Conservation (phyloP, 2,888 invertebrate genomes). For the Plemyria rubiginata region DNA sequence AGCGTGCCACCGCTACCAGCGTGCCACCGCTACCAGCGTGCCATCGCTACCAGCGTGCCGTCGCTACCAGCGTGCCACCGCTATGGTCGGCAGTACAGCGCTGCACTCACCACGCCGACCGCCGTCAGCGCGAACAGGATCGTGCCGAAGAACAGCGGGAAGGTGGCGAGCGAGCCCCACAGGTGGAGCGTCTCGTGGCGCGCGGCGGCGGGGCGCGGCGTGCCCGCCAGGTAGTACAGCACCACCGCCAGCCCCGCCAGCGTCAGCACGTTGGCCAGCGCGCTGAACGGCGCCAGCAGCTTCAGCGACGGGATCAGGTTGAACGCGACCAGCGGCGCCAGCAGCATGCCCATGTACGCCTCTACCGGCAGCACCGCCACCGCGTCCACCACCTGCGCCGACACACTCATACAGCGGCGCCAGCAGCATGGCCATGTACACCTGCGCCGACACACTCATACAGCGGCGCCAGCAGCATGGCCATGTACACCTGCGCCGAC, state of each 20-base stretch:
- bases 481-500: too few relatives aligned
- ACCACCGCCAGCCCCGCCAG: slow-evolving; percentile 90
- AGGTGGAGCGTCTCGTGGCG: slow-evolving; percentile 77
- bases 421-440: too few relatives aligned
- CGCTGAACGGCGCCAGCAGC: slow-evolving; percentile 92
- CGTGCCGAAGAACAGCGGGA: slow-evolving; percentile 97
- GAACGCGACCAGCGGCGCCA: slow-evolving; percentile 88
- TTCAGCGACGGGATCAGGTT: slow-evolving; percentile 91
- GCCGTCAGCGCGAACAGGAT: slow-evolving; percentile 95
- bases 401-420: too few relatives aligned
- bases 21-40: too few relatives aligned
- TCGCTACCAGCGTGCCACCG: too few relatives aligned
- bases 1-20: too few relatives aligned
- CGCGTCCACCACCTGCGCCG: slow-evolving; percentile 70
- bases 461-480: too few relatives aligned
- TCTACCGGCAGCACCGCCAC: slow-evolving; percentile 75
- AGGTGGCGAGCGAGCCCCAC: slow-evolving; percentile 88
- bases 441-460: too few relatives aligned
- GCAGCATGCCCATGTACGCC: slow-evolving; percentile 87
- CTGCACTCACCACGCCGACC: slow-evolving; percentile 90
- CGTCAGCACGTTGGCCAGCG: slow-evolving; percentile 92
- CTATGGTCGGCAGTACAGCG: too few relatives aligned
- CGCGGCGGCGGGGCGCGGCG: slow-evolving; percentile 83
- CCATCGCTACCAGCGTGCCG: too few relatives aligned
- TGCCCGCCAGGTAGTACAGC: slow-evolving; percentile 90